Evolutionary conservation across 2,113 vertebrate genomes (phyloP), one percentile per base, ranked within the genome.

Genomic region (Tyrannus savana): DNA sequence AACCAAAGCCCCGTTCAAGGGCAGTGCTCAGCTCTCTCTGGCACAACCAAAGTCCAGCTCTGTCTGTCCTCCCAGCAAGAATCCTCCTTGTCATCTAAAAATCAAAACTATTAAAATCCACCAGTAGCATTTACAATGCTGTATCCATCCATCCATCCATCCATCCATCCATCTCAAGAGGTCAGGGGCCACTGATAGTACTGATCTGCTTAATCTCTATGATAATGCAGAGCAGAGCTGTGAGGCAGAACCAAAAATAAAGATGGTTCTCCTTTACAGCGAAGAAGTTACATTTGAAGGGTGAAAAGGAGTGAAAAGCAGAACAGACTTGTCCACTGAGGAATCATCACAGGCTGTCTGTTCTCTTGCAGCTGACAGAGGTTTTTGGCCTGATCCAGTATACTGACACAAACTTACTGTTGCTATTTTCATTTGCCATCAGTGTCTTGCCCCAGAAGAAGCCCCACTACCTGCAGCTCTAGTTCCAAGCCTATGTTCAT

Each of bases 141-240:
- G 0, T 25, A 72, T 44, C 19, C 3, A 1, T 12, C 55, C 2
- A 1, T 11, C 59, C 2, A 72, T 44, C 19, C 3, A 1, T 12
- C 55, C 2, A 1, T 11, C 59, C 2, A 1, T 11, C 59, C 44
- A 24, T 25, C 3, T 0, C 14, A 39, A 13, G 6, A 24, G 60
- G 50, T 60, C 44, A 42, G 39, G 21, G 35, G 30, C 37, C 77
- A 66, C 1, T 47, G 42, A 35, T 21, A 44, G 18, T 7, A 31
- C 42, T 59, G 59, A 33, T 59, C 44, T 27, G 28, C 25, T 68
- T 85, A 27, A 82, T 72, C 16, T 62, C 15, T 39, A 23, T 73
- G 37, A 25, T 62, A 44, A 27, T 2, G 16, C 28, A 46, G n/a
- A 82, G 33, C 53, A 79, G 58, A 69, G 28, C 49, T 41, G 12